Evolutionary conservation across 2,113 vertebrate species (phyloP), one percentile per base, ranked within the genome.

Genomic region (Dissostichus mawsoni): DNA sequence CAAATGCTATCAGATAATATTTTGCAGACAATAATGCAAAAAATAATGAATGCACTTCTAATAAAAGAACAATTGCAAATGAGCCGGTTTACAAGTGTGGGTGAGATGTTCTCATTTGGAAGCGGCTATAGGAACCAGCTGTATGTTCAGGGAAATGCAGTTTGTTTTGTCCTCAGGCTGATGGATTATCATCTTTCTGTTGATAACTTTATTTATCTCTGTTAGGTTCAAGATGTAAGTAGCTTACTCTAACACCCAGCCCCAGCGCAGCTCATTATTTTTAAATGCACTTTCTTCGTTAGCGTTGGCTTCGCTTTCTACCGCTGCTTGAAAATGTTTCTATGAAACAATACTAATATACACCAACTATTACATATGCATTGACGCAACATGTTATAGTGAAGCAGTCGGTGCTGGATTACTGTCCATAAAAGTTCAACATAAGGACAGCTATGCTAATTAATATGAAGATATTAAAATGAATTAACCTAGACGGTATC

Each of bases 151-250:
- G 13, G 57, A 76, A 47, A 20, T 8, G 29, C n/a, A 36, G 8
- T 50, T 74, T 74, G 18, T 81, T 68, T 50, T 62, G 20, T 50
- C 33, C 12, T 2, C 16, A 58, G 8, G 36, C 20, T 61, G 61
- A 44, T 53, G 29, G 16, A 47, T 62, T 18, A 53, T 53, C 33
- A 57, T 23, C 52, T 67, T 72, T 41, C 12, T 25, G 25, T 41
- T 62, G n/a, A 69, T 56, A 77, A 67, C 55, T n/a, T 57, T 10
- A 33, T 67, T 29, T 53, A 75, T 65, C n/a, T 71, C 52, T 25
- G 59, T 20, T 68, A 65, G 64, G 69, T 71, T 78, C 45, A 53
- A 56, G 11, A 45, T 25, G 18, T 5, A 48, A 80, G 72, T 55
- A 47, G 45, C 47, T 78, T 81, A 51, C 20, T 17, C 18, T 8